These are phyloP conservation scores for Keiferia lycopersicella DNA, from an alignment of 2,888 invertebrate species.

Conservation along the genomic window DNA sequence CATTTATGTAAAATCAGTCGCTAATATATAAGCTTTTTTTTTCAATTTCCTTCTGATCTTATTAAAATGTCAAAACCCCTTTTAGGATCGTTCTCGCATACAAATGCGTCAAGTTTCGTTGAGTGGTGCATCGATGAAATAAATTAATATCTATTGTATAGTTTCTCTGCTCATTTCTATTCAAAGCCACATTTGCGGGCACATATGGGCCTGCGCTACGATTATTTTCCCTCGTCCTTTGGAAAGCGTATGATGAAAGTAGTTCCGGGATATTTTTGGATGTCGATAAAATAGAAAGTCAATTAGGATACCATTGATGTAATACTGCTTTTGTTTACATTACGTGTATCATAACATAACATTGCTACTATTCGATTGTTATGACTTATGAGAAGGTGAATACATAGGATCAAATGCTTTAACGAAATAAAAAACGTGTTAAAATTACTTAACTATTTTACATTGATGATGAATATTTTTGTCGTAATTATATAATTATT, in stretches of 20 bases:
- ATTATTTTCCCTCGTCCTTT: slow-evolving; percentile 77
- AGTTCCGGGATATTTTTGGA: slow-evolving; percentile 72
- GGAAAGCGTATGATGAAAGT: slow-evolving; percentile 76
- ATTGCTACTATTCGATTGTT: too few species aligned
- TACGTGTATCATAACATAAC: not conserved
- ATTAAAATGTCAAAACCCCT: slow-evolving; percentile 43
- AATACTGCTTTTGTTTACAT: not conserved
- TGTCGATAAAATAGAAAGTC: slow-evolving; percentile 73
- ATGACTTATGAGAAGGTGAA: too few species aligned
- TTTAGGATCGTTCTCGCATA: slow-evolving; percentile 40
- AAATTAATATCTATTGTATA: slow-evolving; percentile 72
- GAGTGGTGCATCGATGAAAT: slow-evolving; percentile 49
- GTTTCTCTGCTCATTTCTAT: slow-evolving; percentile 72
- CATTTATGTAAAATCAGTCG: too few species aligned
- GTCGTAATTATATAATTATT: too few species aligned
- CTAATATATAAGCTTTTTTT: too few species aligned
- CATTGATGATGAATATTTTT: too few species aligned
- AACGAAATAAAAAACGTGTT: too few species aligned
- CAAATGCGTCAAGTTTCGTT: slow-evolving; percentile 37
- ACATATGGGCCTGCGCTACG: slow-evolving; percentile 62
- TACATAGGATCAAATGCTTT: too few species aligned
- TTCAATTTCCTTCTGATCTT: slow-evolving; percentile 1
- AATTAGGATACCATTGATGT: slow-evolving; percentile 43
- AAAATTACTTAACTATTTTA: too few species aligned
- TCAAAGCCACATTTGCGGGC: slow-evolving; percentile 50